Conservation (phyloP, 2,113 vertebrate species). For the Stomatorhinus ivindoensis region DNA sequence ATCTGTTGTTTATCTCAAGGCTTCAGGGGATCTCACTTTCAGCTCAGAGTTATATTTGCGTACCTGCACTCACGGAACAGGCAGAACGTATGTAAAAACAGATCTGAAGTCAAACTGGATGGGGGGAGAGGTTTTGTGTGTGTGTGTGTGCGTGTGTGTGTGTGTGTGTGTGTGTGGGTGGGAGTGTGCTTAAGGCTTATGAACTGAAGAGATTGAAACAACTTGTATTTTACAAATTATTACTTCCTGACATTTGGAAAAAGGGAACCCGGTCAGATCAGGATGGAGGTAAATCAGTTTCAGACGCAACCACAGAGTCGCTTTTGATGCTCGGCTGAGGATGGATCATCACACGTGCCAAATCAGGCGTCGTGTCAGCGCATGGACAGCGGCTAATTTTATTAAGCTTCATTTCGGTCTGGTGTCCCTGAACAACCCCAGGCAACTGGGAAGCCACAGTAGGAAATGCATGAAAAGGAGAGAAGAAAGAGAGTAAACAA, state of each 20-base stretch:
- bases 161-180: not conserved
- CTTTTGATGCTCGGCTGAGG: not conserved
- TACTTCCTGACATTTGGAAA: not conserved
- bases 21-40: not conserved
- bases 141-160: not conserved
- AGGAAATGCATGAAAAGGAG: not conserved
- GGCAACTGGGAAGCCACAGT: not conserved
- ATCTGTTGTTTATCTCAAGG: not conserved
- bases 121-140: not conserved
- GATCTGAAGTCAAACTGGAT: not conserved
- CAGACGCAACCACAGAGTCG: not conserved
- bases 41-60: not conserved
- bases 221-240: not conserved
- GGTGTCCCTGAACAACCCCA: conserved; percentile 3
- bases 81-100: not conserved
- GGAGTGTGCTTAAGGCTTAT: not conserved
- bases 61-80: not conserved
- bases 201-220: not conserved
- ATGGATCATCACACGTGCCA: not conserved
- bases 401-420: not conserved
- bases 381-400: not conserved
- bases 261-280: not conserved
- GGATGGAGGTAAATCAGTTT: not conserved
- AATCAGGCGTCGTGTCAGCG: not conserved
- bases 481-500: not conserved